Conservation (phyloP, 2,113 vertebrate genomes). For the Cnemophilus loriae region DNA sequence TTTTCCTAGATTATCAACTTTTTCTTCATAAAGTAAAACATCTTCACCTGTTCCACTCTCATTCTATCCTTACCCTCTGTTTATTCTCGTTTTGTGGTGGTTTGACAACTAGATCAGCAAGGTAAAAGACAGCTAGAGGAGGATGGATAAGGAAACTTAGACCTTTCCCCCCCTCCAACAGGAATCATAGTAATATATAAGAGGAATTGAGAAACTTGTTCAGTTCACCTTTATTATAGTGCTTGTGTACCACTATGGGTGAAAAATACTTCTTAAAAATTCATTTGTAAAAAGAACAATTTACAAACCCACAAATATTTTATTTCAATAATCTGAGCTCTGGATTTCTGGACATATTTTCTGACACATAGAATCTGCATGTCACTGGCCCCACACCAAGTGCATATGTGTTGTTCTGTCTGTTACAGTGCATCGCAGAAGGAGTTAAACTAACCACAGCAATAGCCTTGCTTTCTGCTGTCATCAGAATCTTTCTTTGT, state of each 20-base stretch:
- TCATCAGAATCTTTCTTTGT: background rate
- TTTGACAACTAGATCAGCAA: background rate
- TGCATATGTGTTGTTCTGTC: accelerated
- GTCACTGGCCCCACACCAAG: accelerated
- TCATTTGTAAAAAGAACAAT: background rate
- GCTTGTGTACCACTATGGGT: background rate
- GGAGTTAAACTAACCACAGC: background rate
- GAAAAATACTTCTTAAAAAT: background rate
- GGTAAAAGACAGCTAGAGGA: background rate
- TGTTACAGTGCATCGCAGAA: background rate
- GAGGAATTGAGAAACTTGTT: background rate
- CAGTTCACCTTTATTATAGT: background rate
- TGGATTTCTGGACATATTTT: background rate
- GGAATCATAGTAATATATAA: background rate
- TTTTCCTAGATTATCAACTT: background rate
- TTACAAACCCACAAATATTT: background rate
- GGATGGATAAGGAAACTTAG: background rate
- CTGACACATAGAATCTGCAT: background rate
- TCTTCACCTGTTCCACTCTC: background rate
- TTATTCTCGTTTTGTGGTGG: background rate
- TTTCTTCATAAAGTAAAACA: background rate
- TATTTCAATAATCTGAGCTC: background rate
- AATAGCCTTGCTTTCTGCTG: background rate
- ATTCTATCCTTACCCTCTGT: background rate
- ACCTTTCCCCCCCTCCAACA: accelerated